phyloP scores from a whole-genome alignment of 2,113 vertebrate species.

The Aspiorhynchus laticeps region DNA sequence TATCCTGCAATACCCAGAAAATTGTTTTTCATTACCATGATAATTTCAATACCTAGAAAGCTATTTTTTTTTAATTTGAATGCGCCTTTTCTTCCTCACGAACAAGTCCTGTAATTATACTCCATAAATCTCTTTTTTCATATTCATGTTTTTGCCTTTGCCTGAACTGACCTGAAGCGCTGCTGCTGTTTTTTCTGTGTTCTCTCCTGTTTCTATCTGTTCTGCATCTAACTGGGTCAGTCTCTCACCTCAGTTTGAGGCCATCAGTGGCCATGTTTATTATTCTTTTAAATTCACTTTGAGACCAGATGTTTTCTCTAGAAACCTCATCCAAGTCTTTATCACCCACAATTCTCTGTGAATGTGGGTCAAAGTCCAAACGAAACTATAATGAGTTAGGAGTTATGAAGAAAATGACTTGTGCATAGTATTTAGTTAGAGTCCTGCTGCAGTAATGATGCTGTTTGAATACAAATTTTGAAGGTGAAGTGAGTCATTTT shows the following conservation, averaged over 20 bases:
- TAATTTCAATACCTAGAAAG: neutral
- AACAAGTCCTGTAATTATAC: slow-evolving; percentile 1
- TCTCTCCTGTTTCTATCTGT: neutral
- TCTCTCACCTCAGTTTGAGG: slow-evolving; percentile 1
- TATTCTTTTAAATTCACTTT: neutral
- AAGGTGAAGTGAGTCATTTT: neutral
- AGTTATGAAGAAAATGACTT: neutral
- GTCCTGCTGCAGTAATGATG: neutral
- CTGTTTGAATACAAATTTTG: neutral
- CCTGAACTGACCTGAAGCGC: neutral
- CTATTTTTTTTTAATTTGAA: neutral
- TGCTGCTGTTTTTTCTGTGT: neutral
- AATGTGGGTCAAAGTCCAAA: neutral
- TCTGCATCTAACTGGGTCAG: slow-evolving; percentile 27
- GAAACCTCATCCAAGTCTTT: neutral
- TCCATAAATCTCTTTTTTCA: neutral
- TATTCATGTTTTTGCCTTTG: slow-evolving; percentile 3
- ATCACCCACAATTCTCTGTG: neutral
- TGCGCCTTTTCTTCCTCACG: neutral
- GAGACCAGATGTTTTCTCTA: slow-evolving; percentile 7
- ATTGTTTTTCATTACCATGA: neutral
- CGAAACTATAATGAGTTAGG: neutral
- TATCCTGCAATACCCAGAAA: neutral
- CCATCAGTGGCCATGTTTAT: neutral
- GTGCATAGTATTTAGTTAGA: neutral